These are phyloP conservation scores for Poecilia latipinna DNA, from an alignment of 2,113 vertebrate species.

Conservation along the genomic window DNA sequence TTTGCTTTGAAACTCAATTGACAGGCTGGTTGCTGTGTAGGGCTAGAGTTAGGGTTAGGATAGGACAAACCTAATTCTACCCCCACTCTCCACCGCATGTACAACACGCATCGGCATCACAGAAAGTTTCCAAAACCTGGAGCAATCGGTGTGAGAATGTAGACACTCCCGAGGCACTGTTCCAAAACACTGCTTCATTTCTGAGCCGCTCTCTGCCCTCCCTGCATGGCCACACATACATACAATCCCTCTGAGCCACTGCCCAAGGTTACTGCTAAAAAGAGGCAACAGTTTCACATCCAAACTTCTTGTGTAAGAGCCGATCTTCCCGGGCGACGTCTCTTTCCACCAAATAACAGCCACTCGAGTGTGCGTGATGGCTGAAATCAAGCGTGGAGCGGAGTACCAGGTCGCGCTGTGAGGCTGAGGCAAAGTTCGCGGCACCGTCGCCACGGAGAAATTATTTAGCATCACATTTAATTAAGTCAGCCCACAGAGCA, in stretches of 20 bases:
- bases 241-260: conserved; percentile 53
- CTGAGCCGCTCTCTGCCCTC: conserved; percentile 37
- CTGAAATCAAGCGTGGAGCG: conserved; percentile 53
- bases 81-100: conserved; percentile 22
- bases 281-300: conserved; percentile 32
- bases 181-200: conserved; percentile 49
- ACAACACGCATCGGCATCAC: conserved; percentile 46
- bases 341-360: conserved; percentile 25
- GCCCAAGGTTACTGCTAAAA: conserved; percentile 17
- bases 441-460: conserved; percentile 59
- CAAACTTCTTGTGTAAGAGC: conserved; percentile 19
- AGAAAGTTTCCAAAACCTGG: conserved; percentile 50
- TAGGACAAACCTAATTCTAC: conserved; percentile 51
- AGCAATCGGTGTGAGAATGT: conserved; percentile 47
- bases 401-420: conserved; percentile 44
- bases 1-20: neutral
- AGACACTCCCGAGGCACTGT: conserved; percentile 48
- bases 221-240: conserved; percentile 58
- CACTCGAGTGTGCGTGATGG: conserved; percentile 52
- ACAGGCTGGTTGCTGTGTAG: neutral
- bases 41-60: too few species aligned
- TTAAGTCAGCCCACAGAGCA: conserved; percentile 65
- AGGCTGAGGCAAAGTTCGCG: conserved; percentile 52
- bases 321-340: conserved; percentile 20
- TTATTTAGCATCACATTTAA: conserved; percentile 79